phyloP scores from a whole-genome alignment of 2,888 invertebrate genomes.

The Tortrix viridana region DNA sequence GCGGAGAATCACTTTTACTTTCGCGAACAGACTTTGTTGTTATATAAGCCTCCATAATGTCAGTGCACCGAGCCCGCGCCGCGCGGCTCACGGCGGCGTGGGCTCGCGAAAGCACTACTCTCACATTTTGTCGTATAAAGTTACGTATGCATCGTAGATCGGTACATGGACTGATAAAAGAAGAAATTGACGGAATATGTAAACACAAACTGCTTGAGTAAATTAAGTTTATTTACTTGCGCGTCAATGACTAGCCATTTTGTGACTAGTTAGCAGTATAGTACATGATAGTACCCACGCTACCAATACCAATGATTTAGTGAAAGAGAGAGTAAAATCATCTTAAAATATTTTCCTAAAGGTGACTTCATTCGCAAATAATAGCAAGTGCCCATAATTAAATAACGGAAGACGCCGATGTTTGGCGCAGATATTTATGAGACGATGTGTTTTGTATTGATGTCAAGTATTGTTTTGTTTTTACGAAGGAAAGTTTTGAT shows the following conservation, averaged over 20 bases:
- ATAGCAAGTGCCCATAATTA: not conserved
- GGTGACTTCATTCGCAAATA: not conserved
- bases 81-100: constrained; percentile 54
- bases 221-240: not conserved
- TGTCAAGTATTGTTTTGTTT: constrained; percentile 67
- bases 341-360: constrained; percentile 9
- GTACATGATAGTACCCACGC: too few relatives aligned
- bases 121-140: constrained; percentile 53
- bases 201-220: too few relatives aligned
- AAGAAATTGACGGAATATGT: too few relatives aligned
- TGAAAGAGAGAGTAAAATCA: constrained; percentile 26
- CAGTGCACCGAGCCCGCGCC: constrained; percentile 57
- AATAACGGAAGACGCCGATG: not conserved
- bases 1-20: constrained; percentile 81
- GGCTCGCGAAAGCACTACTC: constrained; percentile 73
- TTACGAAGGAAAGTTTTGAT: constrained; percentile 70
- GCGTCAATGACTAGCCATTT: constrained; percentile 12
- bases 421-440: not conserved
- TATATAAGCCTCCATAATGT: constrained; percentile 75
- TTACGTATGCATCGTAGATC: constrained; percentile 19
- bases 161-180: not conserved
- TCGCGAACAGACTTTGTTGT: constrained; percentile 67
- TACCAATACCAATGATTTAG: constrained; percentile 7
- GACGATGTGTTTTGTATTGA: constrained; percentile 26
- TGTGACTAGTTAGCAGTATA: constrained; percentile 1